A percentile compares a stretch with the other conserved stretches of the same genome.
Evolutionary conservation across 1,140 invertebrate genomes (phyloP).

Genomic region (Phortica variegata): DNA sequence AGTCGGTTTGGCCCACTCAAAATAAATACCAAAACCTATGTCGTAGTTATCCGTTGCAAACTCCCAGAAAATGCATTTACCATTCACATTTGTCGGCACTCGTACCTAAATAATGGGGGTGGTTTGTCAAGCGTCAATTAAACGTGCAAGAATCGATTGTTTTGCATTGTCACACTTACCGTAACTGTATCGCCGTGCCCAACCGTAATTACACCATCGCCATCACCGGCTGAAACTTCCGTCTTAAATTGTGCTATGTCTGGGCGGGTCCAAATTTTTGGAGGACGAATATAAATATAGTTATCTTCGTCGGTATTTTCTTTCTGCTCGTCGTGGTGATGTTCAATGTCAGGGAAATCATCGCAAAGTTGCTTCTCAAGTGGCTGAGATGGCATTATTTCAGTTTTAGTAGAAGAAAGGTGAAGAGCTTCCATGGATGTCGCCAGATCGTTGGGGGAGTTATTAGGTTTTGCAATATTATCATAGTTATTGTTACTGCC

Average conservation of each 20-base stretch:
- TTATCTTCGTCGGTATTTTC: conserved; percentile 47
- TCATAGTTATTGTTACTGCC: conserved; percentile 17
- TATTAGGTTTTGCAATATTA: conserved; percentile 15
- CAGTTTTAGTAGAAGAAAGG: conserved; percentile 17
- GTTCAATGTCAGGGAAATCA: too few relatives aligned
- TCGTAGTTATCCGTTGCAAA: conserved; percentile 99
- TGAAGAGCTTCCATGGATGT: conserved; percentile 26
- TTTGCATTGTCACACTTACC: conserved; percentile 42
- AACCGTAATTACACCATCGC: conserved; percentile 84
- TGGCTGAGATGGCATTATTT: neutral
- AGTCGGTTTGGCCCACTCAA: conserved; percentile 92
- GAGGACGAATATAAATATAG: conserved; percentile 66
- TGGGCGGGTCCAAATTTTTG: conserved; percentile 93
- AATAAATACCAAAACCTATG: conserved; percentile 97
- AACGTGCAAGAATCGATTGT: too few relatives aligned
- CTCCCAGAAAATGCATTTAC: conserved; percentile 97
- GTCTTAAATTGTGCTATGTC: conserved; percentile 92
- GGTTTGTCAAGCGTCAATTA: neutral
- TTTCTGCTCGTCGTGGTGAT: neutral
- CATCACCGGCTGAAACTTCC: conserved; percentile 84
- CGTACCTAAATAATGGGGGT: conserved; percentile 67
- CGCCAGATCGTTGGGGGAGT: conserved; percentile 15
- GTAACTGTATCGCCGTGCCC: conserved; percentile 98
- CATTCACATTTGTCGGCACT: conserved; percentile 95
- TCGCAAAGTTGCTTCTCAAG: conserved; percentile 17